Evolutionary conservation across 2,888 invertebrate genomes (phyloP).

Genomic region (Melieria omissa): DNA sequence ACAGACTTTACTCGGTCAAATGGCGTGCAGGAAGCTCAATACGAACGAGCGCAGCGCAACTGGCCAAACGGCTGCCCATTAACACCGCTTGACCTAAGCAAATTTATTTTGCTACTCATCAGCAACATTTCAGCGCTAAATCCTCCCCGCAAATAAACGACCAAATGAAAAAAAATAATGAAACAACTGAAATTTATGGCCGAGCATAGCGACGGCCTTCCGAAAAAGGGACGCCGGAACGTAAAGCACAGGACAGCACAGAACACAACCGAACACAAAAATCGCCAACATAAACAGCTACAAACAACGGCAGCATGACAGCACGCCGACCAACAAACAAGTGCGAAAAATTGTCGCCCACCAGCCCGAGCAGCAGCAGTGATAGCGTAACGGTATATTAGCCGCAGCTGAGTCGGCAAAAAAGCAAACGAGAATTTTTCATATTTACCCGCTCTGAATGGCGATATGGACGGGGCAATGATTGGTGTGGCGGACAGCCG

Average conservation of each 20-base stretch:
- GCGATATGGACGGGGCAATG: no score
- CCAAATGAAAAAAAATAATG: background rate
- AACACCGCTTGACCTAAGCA: background rate
- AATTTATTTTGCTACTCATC: slow-evolving; percentile 3
- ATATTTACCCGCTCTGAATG: slow-evolving; percentile 1
- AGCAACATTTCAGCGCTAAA: slow-evolving; percentile 1
- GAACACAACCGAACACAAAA: background rate
- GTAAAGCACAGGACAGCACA: no score
- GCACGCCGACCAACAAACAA: background rate
- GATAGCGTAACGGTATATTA: background rate
- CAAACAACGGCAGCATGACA: background rate
- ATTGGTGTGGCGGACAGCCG: no score
- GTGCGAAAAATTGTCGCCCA: background rate
- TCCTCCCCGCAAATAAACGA: background rate
- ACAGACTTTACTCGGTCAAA: no score
- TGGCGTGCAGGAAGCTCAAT: no score
- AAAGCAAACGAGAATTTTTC: slow-evolving; percentile 7
- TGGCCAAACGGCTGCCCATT: no score
- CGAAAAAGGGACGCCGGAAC: background rate
- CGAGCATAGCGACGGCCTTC: background rate
- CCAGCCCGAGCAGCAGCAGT: background rate
- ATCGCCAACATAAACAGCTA: background rate
- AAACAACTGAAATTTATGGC: slow-evolving; percentile 6
- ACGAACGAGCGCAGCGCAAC: no score
- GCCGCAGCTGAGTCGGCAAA: slow-evolving; percentile 20